phyloP scores from a whole-genome alignment of 2,113 vertebrate genomes.

The Salminus brasiliensis region DNA sequence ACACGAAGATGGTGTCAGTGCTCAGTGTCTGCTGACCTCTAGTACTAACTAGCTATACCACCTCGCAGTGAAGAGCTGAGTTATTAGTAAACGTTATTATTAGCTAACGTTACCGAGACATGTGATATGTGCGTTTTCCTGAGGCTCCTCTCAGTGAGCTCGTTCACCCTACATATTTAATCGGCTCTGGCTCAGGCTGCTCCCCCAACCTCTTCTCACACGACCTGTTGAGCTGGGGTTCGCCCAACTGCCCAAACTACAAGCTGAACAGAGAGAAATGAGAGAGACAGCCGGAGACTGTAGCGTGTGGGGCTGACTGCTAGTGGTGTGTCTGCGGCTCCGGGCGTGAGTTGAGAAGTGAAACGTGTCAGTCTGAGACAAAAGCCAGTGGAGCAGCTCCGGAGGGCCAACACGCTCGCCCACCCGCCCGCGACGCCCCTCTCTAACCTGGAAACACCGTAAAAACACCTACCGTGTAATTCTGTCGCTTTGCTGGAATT shows the following conservation, averaged over 20 bases:
- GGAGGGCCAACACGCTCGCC: neutral
- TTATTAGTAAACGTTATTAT: neutral
- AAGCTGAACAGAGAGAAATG: too few relatives aligned
- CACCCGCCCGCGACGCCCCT: too few relatives aligned
- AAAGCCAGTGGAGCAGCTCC: neutral
- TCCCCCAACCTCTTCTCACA: neutral
- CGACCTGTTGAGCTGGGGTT: too few relatives aligned
- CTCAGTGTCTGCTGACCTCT: neutral
- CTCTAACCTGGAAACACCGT: neutral
- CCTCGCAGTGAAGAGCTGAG: too few relatives aligned
- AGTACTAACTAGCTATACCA: neutral
- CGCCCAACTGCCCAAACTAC: too few relatives aligned
- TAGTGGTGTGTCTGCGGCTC: too few relatives aligned
- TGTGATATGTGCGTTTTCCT: neutral
- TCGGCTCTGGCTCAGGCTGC: neutral
- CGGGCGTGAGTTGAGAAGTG: neutral
- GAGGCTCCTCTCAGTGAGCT: neutral
- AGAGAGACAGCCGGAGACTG: neutral
- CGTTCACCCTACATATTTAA: conserved; percentile 8
- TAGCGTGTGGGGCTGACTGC: too few relatives aligned
- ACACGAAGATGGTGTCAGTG: neutral
- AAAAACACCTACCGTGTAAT: conserved; percentile 52
- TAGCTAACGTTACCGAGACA: too few relatives aligned
- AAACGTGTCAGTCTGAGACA: conserved; percentile 56
- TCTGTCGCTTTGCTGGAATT: conserved; percentile 35